A percentile compares a stretch with the other conserved stretches of the same genome.
These are phyloP conservation scores for Oreonectes daqikongensis DNA, from an alignment of 2,797 vertebrate species.

Conservation along the genomic window DNA sequence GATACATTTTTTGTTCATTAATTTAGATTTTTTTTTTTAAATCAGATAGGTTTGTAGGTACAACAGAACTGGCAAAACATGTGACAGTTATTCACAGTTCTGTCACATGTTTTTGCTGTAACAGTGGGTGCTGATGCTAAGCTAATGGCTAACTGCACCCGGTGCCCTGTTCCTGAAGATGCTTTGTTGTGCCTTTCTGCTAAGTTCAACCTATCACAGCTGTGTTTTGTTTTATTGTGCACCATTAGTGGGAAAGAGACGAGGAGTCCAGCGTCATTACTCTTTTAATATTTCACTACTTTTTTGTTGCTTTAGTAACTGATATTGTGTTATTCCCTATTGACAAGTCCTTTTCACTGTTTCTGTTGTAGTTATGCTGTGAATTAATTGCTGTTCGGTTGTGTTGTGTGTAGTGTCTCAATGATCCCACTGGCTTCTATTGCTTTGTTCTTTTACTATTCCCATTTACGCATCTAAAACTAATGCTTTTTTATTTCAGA, in stretches of 20 bases:
- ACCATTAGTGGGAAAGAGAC: slow-evolving; percentile 38
- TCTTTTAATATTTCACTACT: slow-evolving; percentile 44
- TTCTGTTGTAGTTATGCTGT: slow-evolving; percentile 47
- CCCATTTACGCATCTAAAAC: slow-evolving; percentile 16
- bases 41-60: no score
- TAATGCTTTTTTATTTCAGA: slow-evolving; percentile 44
- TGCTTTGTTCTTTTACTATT: slow-evolving; percentile 2
- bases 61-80: no score
- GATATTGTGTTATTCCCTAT: slow-evolving; percentile 49
- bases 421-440: slow-evolving; percentile 62
- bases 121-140: slow-evolving; percentile 45
- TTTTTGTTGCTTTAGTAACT: slow-evolving; percentile 48
- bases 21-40: no score
- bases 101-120: slow-evolving; percentile 65
- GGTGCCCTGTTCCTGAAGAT: slow-evolving; percentile 40
- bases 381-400: slow-evolving; percentile 50
- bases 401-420: slow-evolving; percentile 45
- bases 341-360: slow-evolving; percentile 46
- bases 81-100: slow-evolving; percentile 63
- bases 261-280: slow-evolving; percentile 43
- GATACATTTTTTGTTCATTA: no score
- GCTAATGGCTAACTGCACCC: slow-evolving; percentile 41
- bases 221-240: slow-evolving; percentile 55
- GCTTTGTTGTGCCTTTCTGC: slow-evolving; percentile 56
- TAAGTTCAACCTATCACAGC: slow-evolving; percentile 67